Base-by-base conservation (phyloP, 1,140 invertebrate genomes). In the Diabrotica virgifera region DNA sequence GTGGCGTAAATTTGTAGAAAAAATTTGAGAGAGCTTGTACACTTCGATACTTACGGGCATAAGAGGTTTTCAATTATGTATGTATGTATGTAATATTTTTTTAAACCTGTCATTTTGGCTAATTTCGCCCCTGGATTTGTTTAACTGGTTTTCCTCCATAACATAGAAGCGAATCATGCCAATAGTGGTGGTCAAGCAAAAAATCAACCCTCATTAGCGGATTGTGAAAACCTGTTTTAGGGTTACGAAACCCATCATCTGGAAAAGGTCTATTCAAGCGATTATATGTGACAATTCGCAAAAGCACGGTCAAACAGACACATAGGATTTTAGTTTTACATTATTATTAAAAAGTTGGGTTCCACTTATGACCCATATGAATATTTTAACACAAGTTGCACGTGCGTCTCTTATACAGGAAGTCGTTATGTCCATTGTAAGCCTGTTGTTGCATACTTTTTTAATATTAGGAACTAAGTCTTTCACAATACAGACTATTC, bases 221-320 rank as follows among this genome's bases (percentile, higher is more conserved):
- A 46, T 46, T 46, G 40, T 46, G 40, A n/a, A 46, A 46, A 46
- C 40, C 40, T 46, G 40, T 46, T 46, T 46, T 46, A 46, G 40
- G n/a, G 40, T 6, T 46, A 46, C n/a, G 40, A 8, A 46, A 46
- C 40, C n/a, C 40, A 46, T 46, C 40, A n/a, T 46, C 40, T n/a
- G 40, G 4, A n/a, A 46, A 46, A 46, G n/a, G 40, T 46, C 40
- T 46, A 46, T 46, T 46, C 40, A 46, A 6, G 6, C 8, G 40
- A 46, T 46, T 46, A 10, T 46, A 10, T 46, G 8, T 3, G n/a
- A 46, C 40, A 46, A 46, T 46, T 46, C 40, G 5, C 8, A 46
- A 10, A 10, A 10, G 40, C 40, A 46, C 40, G 40, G 40, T 46
- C 40, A 46, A 46, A 46, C 40, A 46, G n/a, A 46, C 40, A 46